phyloP scores from a whole-genome alignment of 1,140 invertebrate species.

The Calephelis nemesis region DNA sequence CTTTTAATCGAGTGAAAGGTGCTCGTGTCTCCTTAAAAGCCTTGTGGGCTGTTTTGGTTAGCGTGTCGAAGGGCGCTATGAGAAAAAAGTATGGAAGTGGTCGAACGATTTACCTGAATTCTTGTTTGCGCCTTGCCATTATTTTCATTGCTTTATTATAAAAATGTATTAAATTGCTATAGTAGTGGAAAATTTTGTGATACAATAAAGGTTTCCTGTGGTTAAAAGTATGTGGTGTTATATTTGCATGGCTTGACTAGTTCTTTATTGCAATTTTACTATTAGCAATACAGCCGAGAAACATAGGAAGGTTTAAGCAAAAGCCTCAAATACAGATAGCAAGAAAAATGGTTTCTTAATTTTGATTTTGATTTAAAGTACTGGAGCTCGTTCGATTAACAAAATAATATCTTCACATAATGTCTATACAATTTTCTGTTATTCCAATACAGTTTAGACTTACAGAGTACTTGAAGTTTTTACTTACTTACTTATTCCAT shows the following conservation, averaged over 20 bases:
- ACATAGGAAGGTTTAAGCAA: not conserved
- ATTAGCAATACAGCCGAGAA: too few relatives aligned
- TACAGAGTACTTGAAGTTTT: too few relatives aligned
- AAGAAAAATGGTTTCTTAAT: too few relatives aligned
- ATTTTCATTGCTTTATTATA: slow-evolving; percentile 13
- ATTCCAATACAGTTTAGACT: too few relatives aligned
- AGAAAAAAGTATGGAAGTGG: slow-evolving; percentile 36
- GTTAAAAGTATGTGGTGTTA: too few relatives aligned
- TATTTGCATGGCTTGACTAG: not conserved
- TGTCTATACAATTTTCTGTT: too few relatives aligned
- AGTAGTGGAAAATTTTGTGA: too few relatives aligned
- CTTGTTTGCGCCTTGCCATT: slow-evolving; percentile 14
- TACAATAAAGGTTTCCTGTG: too few relatives aligned
- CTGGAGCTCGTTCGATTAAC: too few relatives aligned
- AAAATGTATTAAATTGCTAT: not conserved
- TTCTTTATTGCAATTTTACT: not conserved
- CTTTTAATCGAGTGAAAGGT: slow-evolving; percentile 61
- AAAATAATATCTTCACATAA: too few relatives aligned
- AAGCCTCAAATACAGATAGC: not conserved
- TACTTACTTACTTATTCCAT: too few relatives aligned
- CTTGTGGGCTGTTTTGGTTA: slow-evolving; percentile 64
- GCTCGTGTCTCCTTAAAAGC: slow-evolving; percentile 62
- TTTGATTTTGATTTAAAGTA: too few relatives aligned
- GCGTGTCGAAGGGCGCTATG: slow-evolving; percentile 44
- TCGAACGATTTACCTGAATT: slow-evolving; percentile 19